Conservation (phyloP, 1,140 invertebrate genomes). For the Brachionus sp. region DNA sequence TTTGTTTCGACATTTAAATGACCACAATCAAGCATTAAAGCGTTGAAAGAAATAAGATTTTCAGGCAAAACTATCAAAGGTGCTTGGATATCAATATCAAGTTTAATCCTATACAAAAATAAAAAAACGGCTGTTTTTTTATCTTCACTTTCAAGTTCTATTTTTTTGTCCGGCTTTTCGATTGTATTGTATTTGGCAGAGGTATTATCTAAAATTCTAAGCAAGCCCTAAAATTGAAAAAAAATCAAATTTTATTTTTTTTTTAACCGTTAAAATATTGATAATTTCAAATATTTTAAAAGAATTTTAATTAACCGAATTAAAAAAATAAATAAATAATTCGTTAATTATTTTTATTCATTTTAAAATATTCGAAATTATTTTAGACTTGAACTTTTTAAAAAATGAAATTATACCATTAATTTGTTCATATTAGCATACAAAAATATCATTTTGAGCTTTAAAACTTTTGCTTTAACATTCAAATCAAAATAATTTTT, state of each 20-base stretch:
- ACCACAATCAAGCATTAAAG: slow-evolving; percentile 29
- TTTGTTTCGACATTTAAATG: not conserved
- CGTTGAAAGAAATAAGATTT: not conserved
- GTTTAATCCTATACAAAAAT: slow-evolving; percentile 27
- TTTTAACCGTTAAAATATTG: too few relatives aligned
- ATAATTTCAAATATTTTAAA: not conserved
- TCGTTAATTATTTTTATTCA: not conserved
- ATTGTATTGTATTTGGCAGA: not conserved
- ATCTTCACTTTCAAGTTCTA: not conserved
- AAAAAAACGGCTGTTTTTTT: not conserved
- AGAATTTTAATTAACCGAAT: not conserved
- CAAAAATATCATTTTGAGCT: slow-evolving; percentile 3
- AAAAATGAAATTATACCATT: slow-evolving; percentile 10
- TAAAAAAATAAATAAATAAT: not conserved
- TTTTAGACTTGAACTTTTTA: not conserved
- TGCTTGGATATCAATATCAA: slow-evolving; percentile 32
- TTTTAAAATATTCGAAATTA: too few relatives aligned
- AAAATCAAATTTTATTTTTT: not conserved
- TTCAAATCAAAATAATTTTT: slow-evolving; percentile 19
- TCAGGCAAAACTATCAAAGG: slow-evolving; percentile 22
- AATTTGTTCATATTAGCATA: not conserved
- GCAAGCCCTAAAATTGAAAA: not conserved
- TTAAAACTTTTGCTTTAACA: not conserved
- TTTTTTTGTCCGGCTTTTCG: not conserved
- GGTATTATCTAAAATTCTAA: not conserved